phyloP scores from a whole-genome alignment of 2,113 vertebrate species.

The Ptyas mucosa region DNA sequence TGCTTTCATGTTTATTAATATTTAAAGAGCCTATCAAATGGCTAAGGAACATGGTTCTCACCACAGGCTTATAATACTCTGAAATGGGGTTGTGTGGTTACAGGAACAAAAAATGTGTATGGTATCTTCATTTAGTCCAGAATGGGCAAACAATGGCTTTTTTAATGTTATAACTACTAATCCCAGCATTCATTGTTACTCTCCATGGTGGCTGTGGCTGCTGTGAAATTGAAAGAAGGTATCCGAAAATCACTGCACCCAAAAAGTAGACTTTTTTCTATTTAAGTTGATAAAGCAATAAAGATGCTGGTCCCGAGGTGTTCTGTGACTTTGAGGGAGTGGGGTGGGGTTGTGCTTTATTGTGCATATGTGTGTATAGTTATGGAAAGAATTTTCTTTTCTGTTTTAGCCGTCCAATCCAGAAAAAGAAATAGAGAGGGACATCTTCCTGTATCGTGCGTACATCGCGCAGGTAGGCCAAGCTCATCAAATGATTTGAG shows the following conservation, averaged over 20 bases:
- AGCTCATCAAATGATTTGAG: not conserved
- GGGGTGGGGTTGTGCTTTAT: not conserved
- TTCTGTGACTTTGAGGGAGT: not conserved
- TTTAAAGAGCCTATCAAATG: not conserved
- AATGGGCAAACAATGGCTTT: not conserved
- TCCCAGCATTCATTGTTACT: not conserved
- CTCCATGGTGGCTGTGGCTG: not conserved
- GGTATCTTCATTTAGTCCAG: not conserved
- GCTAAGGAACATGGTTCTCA: not conserved
- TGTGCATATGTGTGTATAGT: rapidly evolving
- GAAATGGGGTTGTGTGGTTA: not conserved
- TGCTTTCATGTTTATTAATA: not conserved
- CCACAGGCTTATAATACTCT: not conserved
- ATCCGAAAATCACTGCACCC: not conserved
- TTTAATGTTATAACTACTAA: not conserved
- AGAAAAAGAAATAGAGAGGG: slow-evolving; percentile 84
- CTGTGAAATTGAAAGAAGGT: not conserved
- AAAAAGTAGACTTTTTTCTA: not conserved
- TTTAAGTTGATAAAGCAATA: not conserved
- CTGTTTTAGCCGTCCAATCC: slow-evolving; percentile 72
- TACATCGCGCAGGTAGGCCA: slow-evolving; percentile 88
- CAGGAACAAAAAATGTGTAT: not conserved
- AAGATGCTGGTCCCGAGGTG: not conserved
- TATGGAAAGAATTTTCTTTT: not conserved
- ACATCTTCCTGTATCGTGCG: slow-evolving; percentile 90